These are phyloP conservation scores for Charina bottae DNA, from an alignment of 2,113 vertebrate genomes.

Conservation along the genomic window DNA sequence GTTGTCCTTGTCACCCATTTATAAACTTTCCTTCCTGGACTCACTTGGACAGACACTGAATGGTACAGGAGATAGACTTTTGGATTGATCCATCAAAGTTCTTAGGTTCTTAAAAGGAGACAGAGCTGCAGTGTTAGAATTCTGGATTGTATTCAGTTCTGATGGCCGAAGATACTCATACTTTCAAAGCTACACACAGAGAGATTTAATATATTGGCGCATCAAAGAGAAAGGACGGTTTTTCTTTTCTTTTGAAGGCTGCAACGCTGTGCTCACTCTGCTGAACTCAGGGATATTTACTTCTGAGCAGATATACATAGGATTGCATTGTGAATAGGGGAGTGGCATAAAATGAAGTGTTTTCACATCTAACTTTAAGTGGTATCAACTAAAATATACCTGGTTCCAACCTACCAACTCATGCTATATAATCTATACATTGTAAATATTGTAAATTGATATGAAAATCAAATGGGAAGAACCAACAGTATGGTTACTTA, in stretches of 20 bases:
- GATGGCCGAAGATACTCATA: not conserved
- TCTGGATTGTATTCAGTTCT: not conserved
- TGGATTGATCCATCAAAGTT: not conserved
- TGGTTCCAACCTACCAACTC: not conserved
- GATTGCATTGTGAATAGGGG: not conserved
- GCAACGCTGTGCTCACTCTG: not conserved
- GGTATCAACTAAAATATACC: not conserved
- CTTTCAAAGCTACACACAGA: not conserved
- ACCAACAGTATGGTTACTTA: not conserved
- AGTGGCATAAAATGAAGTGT: not conserved
- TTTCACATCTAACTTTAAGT: not conserved
- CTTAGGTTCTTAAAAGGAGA: not conserved
- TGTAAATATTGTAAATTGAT: not conserved
- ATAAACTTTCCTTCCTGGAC: not conserved
- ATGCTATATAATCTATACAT: not conserved
- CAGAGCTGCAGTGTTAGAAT: not conserved
- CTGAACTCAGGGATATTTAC: not conserved
- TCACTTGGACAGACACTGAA: not conserved
- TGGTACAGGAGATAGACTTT: not conserved
- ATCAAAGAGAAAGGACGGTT: not conserved
- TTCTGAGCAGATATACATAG: not conserved
- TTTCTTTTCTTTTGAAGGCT: constrained; percentile 2
- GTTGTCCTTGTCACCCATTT: not conserved
- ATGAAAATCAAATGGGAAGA: not conserved
- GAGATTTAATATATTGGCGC: not conserved